Percentiles rank a stretch among this genome's conserved stretches.
phyloP scores from a whole-genome alignment of 2,888 invertebrate genomes.

The Platerodrilus igneus region DNA sequence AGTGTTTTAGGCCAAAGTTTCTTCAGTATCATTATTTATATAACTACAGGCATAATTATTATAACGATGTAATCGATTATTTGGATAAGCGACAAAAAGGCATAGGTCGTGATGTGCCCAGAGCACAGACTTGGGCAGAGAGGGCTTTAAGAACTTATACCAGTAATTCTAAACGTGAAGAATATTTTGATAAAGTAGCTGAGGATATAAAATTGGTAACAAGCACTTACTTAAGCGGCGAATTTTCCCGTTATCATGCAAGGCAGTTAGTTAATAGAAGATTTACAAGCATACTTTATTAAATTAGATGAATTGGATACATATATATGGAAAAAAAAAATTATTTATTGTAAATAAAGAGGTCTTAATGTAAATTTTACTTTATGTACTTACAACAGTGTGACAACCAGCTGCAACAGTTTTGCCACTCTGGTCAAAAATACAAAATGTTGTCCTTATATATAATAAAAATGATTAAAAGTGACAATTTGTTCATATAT shows the following conservation, averaged over 20 bases:
- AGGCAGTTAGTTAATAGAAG: conserved; percentile 71
- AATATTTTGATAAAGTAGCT: conserved; percentile 32
- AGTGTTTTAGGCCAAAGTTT: conserved; percentile 68
- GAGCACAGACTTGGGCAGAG: conserved; percentile 83
- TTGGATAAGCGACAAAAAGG: conserved; percentile 73
- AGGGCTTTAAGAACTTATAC: conserved; percentile 68
- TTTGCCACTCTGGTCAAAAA: too few relatives aligned
- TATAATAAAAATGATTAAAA: too few relatives aligned
- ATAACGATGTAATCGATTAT: conserved; percentile 80
- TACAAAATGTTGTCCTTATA: too few relatives aligned
- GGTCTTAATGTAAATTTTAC: too few relatives aligned
- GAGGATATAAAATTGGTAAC: conserved; percentile 51
- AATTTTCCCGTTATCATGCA: conserved; percentile 69
- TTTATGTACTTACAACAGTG: too few relatives aligned
- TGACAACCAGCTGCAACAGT: too few relatives aligned
- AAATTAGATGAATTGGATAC: conserved; percentile 28
- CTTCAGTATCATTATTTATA: conserved; percentile 78
- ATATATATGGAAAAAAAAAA: not conserved
- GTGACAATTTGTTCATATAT: too few relatives aligned
- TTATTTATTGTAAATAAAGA: too few relatives aligned
- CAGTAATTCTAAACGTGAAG: conserved; percentile 43
- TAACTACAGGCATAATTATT: conserved; percentile 81
- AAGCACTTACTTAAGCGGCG: conserved; percentile 61
- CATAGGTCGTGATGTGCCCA: conserved; percentile 61
- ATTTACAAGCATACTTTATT: conserved; percentile 52